Evolutionary conservation across 2,888 invertebrate genomes (phyloP).

Genomic region (Acholoe squamosa): DNA sequence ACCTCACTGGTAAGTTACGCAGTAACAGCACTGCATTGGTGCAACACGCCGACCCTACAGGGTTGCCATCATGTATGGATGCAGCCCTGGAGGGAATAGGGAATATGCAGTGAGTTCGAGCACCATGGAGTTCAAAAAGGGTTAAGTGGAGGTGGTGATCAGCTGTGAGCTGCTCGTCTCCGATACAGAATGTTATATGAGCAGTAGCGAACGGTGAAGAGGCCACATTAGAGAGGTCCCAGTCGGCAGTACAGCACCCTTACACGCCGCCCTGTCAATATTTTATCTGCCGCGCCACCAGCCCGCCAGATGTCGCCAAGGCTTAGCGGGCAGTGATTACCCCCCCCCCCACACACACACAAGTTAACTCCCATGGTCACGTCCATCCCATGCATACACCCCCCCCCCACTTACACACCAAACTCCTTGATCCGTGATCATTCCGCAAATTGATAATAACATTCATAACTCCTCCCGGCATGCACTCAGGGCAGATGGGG

Average conservation of each 20-base stretch:
- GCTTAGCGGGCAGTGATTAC: constrained; percentile 37
- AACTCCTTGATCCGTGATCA: not conserved
- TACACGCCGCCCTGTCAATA: constrained; percentile 28
- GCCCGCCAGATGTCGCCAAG: constrained; percentile 29
- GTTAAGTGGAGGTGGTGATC: not conserved
- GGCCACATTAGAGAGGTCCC: constrained; percentile 44
- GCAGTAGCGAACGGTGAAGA: not conserved
- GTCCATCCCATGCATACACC: not conserved
- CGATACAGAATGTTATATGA: constrained; percentile 41
- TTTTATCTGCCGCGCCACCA: constrained; percentile 30
- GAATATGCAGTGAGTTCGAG: too few species aligned
- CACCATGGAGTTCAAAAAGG: too few species aligned
- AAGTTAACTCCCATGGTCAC: not conserved
- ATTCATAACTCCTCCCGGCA: constrained; percentile 53
- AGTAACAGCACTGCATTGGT: too few species aligned
- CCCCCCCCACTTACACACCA: not conserved
- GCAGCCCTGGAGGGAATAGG: too few species aligned
- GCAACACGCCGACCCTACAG: too few species aligned
- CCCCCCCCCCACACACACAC: not conserved
- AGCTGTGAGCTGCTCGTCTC: not conserved
- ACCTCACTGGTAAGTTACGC: too few species aligned
- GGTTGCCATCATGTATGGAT: too few species aligned
- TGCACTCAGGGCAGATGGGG: not conserved
- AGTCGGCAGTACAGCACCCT: not conserved
- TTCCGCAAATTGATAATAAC: constrained; percentile 49